Base-by-base conservation (phyloP, 2,113 vertebrate genomes). In the Lampris incognitus region DNA sequence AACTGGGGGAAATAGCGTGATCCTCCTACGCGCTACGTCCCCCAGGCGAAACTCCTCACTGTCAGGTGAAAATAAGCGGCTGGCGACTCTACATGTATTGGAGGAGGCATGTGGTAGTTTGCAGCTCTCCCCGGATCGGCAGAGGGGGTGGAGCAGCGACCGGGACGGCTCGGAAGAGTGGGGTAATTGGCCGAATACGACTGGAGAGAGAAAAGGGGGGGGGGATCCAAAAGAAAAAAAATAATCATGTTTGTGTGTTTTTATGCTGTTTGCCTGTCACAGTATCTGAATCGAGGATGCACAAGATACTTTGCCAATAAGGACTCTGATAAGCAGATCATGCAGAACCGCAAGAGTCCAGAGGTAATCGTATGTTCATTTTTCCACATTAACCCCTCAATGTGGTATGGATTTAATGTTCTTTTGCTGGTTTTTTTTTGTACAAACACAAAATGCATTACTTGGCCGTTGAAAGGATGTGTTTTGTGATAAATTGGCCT, bases 231-330 rank as follows among this genome's bases (percentile, higher is more conserved):
- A 24, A 24, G 24, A 24, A 24, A 24, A 24, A 44, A n/a, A 66
- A 5, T 75, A 74, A 71, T 72, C 63, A 60, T 65, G 46, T 78
- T 40, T 65, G 46, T 78, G 38, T 78, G 36, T 61, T 37, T 81
- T 63, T 89, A 49, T 74, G 42, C 3, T 87, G 51, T 59, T 40
- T 87, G 86, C 36, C 66, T 84, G 65, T 90, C 59, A 51, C 83
- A 99, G 98, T 99, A 99, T 89, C 92, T 99, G 92, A 99, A 97
- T 89, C 94, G 98, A 85, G 98, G 98, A 80, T 99, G 98, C 85
- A 99, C 98, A 79, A 94, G 95, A 70, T 99, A 96, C 90, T 99
- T 99, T 38, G 96, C 97, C 83, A 96, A 91, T 84, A 97, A 96
- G 88, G 97, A 98, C 76, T 96, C 97, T 0, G 97, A 99, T 91